A percentile compares a stretch with the other conserved stretches of the same genome.
Conservation (phyloP, 1,140 invertebrate genomes). For the Carposina sasakii region DNA sequence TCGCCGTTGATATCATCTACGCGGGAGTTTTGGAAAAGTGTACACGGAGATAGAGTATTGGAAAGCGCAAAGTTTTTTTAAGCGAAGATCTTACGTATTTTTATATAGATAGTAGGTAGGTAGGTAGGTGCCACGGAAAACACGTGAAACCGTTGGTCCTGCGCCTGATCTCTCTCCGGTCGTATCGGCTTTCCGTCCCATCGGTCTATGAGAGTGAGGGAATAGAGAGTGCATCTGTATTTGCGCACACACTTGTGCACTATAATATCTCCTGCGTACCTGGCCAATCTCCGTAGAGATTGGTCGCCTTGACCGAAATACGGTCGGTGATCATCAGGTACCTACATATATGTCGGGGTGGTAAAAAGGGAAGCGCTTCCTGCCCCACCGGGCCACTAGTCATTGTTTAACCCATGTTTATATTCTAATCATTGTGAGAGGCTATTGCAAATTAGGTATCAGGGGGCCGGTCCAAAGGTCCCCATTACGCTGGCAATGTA, state of each 20-base stretch:
- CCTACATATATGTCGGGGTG: too few species aligned
- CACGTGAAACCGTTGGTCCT: too few species aligned
- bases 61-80: not conserved
- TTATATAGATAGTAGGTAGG: not conserved
- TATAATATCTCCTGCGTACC: too few species aligned
- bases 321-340: too few species aligned
- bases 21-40: slow-evolving; percentile 42
- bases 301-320: too few species aligned
- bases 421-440: not conserved
- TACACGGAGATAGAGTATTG: slow-evolving; percentile 21
- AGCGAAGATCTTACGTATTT: not conserved
- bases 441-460: not conserved
- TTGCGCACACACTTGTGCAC: too few species aligned
- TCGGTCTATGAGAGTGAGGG: too few species aligned
- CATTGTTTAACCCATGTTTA: not conserved
- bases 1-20: slow-evolving; percentile 51
- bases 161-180: too few species aligned
- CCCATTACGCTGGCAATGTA: not conserved
- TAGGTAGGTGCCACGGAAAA: not conserved
- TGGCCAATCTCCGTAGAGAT: too few species aligned
- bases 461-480: not conserved
- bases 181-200: too few species aligned
- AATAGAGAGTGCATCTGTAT: too few species aligned
- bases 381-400: not conserved
- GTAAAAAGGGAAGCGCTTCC: not conserved